These are phyloP conservation scores for Varanus komodoensis DNA, from an alignment of 2,113 vertebrate species.

Conservation along the genomic window DNA sequence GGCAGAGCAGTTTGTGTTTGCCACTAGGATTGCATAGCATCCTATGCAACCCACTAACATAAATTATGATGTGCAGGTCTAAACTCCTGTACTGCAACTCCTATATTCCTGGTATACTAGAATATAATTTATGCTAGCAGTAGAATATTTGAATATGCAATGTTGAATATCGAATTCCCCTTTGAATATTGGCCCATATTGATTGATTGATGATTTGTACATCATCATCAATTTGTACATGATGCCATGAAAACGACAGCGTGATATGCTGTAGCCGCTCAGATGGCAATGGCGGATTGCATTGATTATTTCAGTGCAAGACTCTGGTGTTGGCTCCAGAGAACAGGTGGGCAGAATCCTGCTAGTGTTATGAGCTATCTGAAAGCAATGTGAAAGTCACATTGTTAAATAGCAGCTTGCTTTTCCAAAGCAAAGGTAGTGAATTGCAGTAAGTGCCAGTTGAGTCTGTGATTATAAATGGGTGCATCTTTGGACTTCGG, in stretches of 20 bases:
- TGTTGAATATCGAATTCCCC: too few relatives aligned
- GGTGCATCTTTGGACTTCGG: background rate
- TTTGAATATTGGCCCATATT: too few relatives aligned
- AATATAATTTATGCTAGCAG: too few relatives aligned
- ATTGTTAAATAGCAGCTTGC: background rate
- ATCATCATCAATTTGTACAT: too few relatives aligned
- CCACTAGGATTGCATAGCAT: background rate
- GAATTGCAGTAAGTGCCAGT: background rate
- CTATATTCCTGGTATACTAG: too few relatives aligned
- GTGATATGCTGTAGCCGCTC: background rate
- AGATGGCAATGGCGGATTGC: background rate
- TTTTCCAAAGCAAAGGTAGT: background rate
- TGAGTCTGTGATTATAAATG: background rate
- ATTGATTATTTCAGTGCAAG: background rate
- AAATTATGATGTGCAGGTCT: too few relatives aligned
- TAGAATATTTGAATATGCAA: too few relatives aligned
- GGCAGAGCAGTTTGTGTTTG: background rate
- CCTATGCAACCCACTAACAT: background rate
- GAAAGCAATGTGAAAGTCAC: background rate
- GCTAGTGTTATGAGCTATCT: background rate
- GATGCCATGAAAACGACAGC: background rate
- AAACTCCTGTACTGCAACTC: too few relatives aligned
- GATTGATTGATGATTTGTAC: too few relatives aligned
- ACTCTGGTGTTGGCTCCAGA: background rate
- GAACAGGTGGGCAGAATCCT: background rate